Base-by-base conservation (phyloP, 2,797 vertebrate species). In the Acanthis flammea region DNA sequence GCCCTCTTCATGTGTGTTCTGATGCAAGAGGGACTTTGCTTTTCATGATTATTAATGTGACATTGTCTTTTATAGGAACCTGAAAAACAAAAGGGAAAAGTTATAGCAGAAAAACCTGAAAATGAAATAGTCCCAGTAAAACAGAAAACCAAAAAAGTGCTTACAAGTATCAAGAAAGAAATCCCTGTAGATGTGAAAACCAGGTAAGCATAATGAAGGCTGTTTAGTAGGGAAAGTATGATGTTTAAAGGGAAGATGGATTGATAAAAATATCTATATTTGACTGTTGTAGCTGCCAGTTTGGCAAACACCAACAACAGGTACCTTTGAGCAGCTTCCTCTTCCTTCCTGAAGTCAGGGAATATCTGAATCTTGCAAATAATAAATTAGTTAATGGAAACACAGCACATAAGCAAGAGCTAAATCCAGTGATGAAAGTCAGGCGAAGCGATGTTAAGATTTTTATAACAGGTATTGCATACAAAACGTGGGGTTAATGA, bases 1-100 rank as follows among this genome's bases (percentile, higher is more conserved):
- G 17, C 19, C 21, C 4, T 55, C 5, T 68, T 62, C 68, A 2
- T 2, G 0, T 50, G 17, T 39, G 12, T 70, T 76, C 28, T 58
- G 44, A 67, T 72, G 51, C 31, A 79, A 63, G 39, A 73, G 31
- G 10, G 31, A 41, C 19, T 76, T 72, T 4, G 22, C 35, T 65
- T 65, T 84, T 65, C 6, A 2, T 89, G 1, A 30, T 17, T 16
- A 51, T 41, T 77, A 53, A 41, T 19, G 0, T 77, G 6, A 30
- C 54, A 6, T 54, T 22, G 27, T 28, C 77, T 94, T 92, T 92
- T 93, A 39, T 88, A 99, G 99, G 99, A 99, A 88, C 98, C 98
- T 94, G 98, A 99, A 81, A 99, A 99, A 96, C 98, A 98, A 98
- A 99, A 99, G 98, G 99, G 98, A 96, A 98, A 98, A 81, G 78